Conservation (phyloP, 2,113 vertebrate species). For the Tricholaema leucomelas region DNA sequence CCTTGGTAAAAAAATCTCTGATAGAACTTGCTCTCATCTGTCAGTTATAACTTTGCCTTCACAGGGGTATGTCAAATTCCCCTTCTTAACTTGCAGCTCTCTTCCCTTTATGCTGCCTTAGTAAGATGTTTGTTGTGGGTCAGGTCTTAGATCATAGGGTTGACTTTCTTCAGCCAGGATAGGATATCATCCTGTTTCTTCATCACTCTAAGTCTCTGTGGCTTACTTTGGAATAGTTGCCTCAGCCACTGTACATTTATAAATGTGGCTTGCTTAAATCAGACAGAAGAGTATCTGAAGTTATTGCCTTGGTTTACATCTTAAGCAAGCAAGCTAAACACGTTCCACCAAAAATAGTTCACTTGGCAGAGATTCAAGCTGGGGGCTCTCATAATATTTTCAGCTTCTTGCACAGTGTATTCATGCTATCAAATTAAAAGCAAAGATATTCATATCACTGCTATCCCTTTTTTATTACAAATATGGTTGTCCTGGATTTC, state of each 20-base stretch:
- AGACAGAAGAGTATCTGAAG: not conserved
- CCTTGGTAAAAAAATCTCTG: too few species aligned
- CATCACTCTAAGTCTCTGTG: not conserved
- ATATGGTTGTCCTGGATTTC: slow-evolving; percentile 11
- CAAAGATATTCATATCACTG: not conserved
- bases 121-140: not conserved
- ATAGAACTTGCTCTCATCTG: not conserved
- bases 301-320: slow-evolving; percentile 21
- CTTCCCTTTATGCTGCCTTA: not conserved
- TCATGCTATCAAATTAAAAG: not conserved
- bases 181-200: not conserved
- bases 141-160: not conserved
- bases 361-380: not conserved
- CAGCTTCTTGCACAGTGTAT: not conserved
- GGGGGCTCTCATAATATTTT: slow-evolving; percentile 1
- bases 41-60: not conserved
- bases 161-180: not conserved
- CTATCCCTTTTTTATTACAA: not conserved
- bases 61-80: not conserved
- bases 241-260: not conserved
- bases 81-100: not conserved
- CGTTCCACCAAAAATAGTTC: not conserved
- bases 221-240: not conserved
- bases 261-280: not conserved
- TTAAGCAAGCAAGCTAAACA: slow-evolving; percentile 13